A percentile compares a stretch with the other conserved stretches of the same genome.
These are phyloP conservation scores for Siphonodentalium dalli DNA, from an alignment of 2,888 invertebrate species.

Conservation along the genomic window DNA sequence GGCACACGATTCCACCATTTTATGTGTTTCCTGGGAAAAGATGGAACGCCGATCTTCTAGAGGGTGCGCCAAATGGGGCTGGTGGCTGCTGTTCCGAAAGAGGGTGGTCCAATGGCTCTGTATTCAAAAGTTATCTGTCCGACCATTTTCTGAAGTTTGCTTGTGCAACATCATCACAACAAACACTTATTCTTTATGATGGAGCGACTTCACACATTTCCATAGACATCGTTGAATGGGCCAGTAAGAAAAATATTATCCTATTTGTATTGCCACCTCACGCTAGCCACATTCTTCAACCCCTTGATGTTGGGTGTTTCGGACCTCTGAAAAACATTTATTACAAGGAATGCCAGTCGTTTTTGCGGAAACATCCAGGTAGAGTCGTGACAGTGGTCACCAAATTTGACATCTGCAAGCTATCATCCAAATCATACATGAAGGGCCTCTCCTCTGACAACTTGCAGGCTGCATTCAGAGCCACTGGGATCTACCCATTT, in stretches of 20 bases:
- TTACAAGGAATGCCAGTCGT: conserved; percentile 7
- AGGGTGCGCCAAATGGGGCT: background rate
- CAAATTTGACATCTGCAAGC: too few relatives aligned
- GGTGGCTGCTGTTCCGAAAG: background rate
- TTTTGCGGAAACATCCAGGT: too few relatives aligned
- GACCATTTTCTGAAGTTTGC: background rate
- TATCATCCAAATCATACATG: too few relatives aligned
- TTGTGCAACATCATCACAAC: background rate
- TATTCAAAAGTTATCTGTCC: background rate
- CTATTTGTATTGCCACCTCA: conserved; percentile 11
- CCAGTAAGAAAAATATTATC: conserved; percentile 5
- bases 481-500: too few relatives aligned
- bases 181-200: conserved; percentile 10
- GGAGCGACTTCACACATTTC: conserved; percentile 10
- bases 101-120: background rate
- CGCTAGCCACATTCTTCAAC: conserved; percentile 3
- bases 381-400: too few relatives aligned
- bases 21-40: conserved; percentile 9
- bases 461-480: too few relatives aligned
- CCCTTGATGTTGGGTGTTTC: conserved; percentile 6
- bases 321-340: conserved; percentile 1
- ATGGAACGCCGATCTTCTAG: background rate
- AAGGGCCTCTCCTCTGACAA: too few relatives aligned
- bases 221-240: conserved; percentile 6
- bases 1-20: conserved; percentile 21